Evolutionary conservation across 2,113 vertebrate species (phyloP).

Genomic region (Hyperoodon ampullatus): DNA sequence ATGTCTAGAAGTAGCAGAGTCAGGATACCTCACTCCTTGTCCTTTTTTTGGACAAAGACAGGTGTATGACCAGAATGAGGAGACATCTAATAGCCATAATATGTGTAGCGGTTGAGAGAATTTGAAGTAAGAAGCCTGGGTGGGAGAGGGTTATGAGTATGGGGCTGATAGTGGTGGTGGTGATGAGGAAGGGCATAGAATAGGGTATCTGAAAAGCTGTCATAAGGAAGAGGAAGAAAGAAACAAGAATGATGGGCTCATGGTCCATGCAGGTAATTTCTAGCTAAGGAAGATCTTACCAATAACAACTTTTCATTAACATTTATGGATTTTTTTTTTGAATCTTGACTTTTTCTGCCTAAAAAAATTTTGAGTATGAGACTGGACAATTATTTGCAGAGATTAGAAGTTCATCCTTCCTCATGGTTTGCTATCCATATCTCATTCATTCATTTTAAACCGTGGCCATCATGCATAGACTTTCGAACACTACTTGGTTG

Average conservation of each 20-base stretch:
- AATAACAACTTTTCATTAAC: background rate
- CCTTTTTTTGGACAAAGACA: background rate
- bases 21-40: background rate
- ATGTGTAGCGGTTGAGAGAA: background rate
- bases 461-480: background rate
- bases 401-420: background rate
- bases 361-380: background rate
- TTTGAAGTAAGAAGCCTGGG: background rate
- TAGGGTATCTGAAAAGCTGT: background rate
- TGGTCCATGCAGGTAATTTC: background rate
- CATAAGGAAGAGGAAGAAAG: background rate
- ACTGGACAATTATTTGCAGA: background rate
- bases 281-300: background rate
- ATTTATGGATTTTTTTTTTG: background rate
- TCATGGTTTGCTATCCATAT: background rate
- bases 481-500: background rate
- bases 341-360: background rate
- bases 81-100: background rate
- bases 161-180: background rate
- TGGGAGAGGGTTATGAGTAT: background rate
- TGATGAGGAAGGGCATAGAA: rapidly evolving
- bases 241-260: background rate
- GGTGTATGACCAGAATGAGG: background rate
- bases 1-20: background rate
- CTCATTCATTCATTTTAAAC: background rate